These are phyloP conservation scores for Ctenochaetus hawaiiensis DNA, from an alignment of 2,797 vertebrate genomes.

Conservation along the genomic window DNA sequence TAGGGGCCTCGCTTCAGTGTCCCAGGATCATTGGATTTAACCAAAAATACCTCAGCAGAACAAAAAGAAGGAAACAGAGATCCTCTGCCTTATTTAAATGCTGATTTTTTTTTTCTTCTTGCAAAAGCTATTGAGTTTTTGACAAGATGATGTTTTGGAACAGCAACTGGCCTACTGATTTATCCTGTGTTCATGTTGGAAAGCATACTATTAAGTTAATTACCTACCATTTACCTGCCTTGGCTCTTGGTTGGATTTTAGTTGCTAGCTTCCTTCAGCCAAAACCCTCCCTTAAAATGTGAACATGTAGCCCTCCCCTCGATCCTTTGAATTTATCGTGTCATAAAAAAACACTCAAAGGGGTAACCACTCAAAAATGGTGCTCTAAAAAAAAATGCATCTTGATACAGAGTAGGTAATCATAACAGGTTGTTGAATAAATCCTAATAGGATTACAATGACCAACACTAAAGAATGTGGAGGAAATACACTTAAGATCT, in stretches of 20 bases:
- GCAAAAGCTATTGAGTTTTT: neutral
- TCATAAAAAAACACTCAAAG: too few relatives aligned
- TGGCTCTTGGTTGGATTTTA: too few relatives aligned
- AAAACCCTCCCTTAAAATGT: too few relatives aligned
- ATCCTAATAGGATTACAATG: neutral
- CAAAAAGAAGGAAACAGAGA: neutral
- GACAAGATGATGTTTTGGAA: neutral
- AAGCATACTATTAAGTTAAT: neutral
- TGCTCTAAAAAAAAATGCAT: too few relatives aligned
- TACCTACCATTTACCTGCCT: neutral
- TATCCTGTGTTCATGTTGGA: neutral
- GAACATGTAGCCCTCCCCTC: too few relatives aligned
- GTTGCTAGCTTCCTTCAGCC: too few relatives aligned
- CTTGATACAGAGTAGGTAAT: neutral
- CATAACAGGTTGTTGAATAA: constrained; percentile 2
- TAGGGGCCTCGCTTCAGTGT: neutral
- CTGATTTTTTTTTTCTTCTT: neutral
- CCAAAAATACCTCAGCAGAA: neutral
- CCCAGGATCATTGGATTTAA: neutral
- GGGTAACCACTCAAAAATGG: too few relatives aligned
- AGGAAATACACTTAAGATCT: constrained; percentile 11
- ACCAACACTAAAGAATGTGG: neutral
- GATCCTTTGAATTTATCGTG: too few relatives aligned
- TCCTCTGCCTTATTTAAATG: neutral
- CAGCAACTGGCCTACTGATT: too few relatives aligned